Conservation (phyloP, 2,888 invertebrate genomes). For the Coecobrya sp. region DNA sequence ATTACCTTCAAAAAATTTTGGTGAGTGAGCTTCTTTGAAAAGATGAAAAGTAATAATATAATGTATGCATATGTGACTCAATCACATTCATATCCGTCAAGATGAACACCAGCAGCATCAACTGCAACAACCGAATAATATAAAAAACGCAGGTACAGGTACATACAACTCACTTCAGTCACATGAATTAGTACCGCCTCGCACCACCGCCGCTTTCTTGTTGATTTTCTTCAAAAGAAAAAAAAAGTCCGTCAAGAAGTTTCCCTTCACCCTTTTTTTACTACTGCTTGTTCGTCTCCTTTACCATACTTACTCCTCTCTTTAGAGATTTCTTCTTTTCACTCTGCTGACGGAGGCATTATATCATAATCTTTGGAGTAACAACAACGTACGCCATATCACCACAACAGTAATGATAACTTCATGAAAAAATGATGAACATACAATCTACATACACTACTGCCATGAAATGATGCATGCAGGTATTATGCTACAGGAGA, state of each 20-base stretch:
- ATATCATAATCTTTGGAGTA: constrained; percentile 79
- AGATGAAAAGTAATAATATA: constrained; percentile 56
- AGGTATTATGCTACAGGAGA: neutral
- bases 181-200: constrained; percentile 17
- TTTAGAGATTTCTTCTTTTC: constrained; percentile 68
- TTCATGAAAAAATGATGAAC: constrained; percentile 61
- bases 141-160: constrained; percentile 3
- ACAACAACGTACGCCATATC: constrained; percentile 51
- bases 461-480: constrained; percentile 19
- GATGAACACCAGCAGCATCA: constrained; percentile 49
- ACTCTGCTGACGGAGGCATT: constrained; percentile 75
- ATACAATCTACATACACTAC: neutral
- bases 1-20: constrained; percentile 40
- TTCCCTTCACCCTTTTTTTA: constrained; percentile 66
- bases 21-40: constrained; percentile 15
- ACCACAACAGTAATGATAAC: constrained; percentile 42
- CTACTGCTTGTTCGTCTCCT: constrained; percentile 9
- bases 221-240: constrained; percentile 68
- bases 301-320: neutral
- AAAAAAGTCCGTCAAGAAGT: constrained; percentile 66
- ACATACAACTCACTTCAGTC: too few species aligned
- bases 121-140: constrained; percentile 1
- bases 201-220: constrained; percentile 37
- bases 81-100: constrained; percentile 77
- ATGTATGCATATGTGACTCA: constrained; percentile 66